phyloP scores from a whole-genome alignment of 2,888 invertebrate genomes.

The Orthosia gracilis region DNA sequence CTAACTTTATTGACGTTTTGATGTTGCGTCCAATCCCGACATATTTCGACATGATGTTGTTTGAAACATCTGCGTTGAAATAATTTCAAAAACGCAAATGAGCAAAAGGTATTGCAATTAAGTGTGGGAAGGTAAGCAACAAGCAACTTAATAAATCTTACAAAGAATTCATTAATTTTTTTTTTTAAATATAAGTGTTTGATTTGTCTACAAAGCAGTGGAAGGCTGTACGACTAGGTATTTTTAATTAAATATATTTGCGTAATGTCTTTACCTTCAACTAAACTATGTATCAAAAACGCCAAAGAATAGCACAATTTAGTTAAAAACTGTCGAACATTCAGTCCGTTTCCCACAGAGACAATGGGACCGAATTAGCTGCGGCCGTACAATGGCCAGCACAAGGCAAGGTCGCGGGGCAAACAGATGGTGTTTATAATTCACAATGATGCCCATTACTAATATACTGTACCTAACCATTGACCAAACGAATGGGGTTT shows the following conservation, averaged over 20 bases:
- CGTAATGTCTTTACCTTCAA: background rate
- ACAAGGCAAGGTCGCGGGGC: conserved; percentile 66
- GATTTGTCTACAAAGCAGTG: too few relatives aligned
- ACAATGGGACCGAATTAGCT: conserved; percentile 72
- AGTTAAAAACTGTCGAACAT: conserved; percentile 39
- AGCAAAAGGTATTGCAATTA: background rate
- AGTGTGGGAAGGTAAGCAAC: conserved; percentile 19
- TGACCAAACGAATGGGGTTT: background rate
- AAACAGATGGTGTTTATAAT: conserved; percentile 63
- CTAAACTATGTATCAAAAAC: background rate
- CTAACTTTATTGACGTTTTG: conserved; percentile 10
- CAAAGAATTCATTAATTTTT: background rate
- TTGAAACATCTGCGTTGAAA: background rate
- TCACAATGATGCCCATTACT: conserved; percentile 62
- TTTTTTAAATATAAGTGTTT: background rate
- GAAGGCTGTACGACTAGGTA: background rate
- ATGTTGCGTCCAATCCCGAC: conserved; percentile 20
- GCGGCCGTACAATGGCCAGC: conserved; percentile 46
- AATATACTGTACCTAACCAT: conserved; percentile 35
- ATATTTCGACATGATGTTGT: conserved; percentile 22
- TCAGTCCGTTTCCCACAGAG: conserved; percentile 64
- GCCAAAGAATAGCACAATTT: conserved; percentile 43
- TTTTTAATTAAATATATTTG: background rate
- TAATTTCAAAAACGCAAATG: conserved; percentile 8
- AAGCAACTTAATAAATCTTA: background rate